Conservation (phyloP, 2,113 vertebrate species). For the Microcebus lehilahytsara region DNA sequence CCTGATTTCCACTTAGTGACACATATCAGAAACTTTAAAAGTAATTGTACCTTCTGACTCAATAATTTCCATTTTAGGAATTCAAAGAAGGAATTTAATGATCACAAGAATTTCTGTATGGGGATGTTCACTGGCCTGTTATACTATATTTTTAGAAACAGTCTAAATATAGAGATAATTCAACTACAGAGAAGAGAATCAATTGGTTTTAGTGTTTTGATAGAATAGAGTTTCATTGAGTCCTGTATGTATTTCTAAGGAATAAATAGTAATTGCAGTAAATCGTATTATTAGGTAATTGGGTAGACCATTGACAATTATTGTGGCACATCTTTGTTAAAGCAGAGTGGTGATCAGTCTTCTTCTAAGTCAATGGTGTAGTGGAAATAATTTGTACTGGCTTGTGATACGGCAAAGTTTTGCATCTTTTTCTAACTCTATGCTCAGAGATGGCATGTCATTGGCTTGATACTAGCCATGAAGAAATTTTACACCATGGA, state of each 20-base stretch:
- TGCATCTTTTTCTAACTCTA: neutral
- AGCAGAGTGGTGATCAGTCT: neutral
- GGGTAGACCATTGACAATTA: neutral
- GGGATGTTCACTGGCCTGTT: neutral
- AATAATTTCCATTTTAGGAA: neutral
- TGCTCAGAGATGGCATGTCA: neutral
- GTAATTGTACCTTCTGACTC: neutral
- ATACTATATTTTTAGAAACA: neutral
- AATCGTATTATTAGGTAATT: neutral
- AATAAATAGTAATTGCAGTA: neutral
- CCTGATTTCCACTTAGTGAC: neutral
- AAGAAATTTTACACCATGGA: neutral
- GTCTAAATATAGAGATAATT: neutral
- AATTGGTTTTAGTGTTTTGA: neutral
- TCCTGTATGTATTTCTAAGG: neutral
- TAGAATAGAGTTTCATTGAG: neutral
- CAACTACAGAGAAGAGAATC: neutral
- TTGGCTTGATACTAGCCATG: neutral
- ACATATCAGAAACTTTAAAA: neutral
- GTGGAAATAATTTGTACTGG: neutral
- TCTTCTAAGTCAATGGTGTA: rapidly evolving
- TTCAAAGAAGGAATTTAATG: neutral
- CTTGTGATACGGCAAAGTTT: neutral
- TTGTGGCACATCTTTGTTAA: neutral
- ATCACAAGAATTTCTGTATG: neutral